These are phyloP conservation scores for Bujurquina vittata DNA, from an alignment of 2,113 vertebrate genomes.

Conservation along the genomic window DNA sequence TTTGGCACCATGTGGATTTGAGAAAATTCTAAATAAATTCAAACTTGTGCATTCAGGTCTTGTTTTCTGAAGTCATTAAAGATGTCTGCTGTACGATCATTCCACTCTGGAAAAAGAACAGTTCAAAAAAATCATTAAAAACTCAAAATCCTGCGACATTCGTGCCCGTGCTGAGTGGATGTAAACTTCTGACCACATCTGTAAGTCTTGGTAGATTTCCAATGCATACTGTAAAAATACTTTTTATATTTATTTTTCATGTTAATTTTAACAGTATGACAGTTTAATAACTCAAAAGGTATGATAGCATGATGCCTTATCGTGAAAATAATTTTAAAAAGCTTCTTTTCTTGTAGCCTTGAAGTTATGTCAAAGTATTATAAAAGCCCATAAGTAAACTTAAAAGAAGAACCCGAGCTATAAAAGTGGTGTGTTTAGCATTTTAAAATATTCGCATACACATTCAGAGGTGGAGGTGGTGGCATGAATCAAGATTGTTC, in stretches of 20 bases:
- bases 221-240: background rate
- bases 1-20: background rate
- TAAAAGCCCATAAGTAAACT: background rate
- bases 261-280: background rate
- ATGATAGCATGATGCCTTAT: background rate
- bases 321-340: background rate
- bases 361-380: background rate
- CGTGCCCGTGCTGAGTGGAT: background rate
- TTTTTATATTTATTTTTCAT: background rate
- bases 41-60: background rate
- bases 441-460: background rate
- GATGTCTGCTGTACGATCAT: background rate
- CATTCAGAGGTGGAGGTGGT: too few species aligned
- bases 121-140: background rate
- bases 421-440: background rate
- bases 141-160: background rate
- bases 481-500: too few species aligned
- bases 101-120: too few species aligned
- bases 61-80: background rate
- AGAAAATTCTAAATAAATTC: background rate
- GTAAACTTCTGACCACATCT: background rate
- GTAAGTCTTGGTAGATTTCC: background rate
- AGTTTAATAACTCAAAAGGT: background rate
- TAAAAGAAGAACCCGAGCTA: background rate
- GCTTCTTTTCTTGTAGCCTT: background rate